A percentile compares a stretch with the other conserved stretches of the same genome.
Evolutionary conservation across 2,888 invertebrate genomes (phyloP).

Genomic region (Cyclophora punctaria): DNA sequence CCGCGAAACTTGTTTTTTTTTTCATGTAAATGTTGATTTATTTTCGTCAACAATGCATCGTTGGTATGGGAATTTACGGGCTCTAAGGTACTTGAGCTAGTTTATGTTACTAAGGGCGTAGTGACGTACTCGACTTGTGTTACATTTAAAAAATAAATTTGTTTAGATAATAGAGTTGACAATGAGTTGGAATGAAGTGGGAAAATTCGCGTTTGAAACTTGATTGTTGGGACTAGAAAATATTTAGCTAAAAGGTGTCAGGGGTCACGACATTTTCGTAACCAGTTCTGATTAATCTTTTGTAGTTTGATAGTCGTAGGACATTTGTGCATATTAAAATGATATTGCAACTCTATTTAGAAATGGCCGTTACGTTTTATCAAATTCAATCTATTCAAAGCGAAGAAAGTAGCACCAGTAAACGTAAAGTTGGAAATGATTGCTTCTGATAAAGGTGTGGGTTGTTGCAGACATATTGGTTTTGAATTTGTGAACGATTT

Average conservation of each 20-base stretch:
- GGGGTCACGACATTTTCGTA: conserved; percentile 15
- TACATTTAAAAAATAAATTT: conserved; percentile 12
- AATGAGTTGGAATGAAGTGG: conserved; percentile 42
- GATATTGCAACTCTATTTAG: too few relatives aligned
- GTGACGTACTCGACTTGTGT: conserved; percentile 16
- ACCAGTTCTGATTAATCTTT: conserved; percentile 6
- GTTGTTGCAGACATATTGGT: too few relatives aligned
- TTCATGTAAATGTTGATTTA: conserved; percentile 69
- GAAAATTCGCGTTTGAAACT: conserved; percentile 38
- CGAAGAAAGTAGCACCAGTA: too few relatives aligned
- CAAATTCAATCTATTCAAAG: too few relatives aligned
- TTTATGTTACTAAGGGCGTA: conserved; percentile 37
- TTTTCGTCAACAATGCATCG: conserved; percentile 65
- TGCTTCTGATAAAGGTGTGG: too few relatives aligned
- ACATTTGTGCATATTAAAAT: too few relatives aligned
- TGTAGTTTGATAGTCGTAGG: too few relatives aligned
- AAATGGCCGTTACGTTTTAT: too few relatives aligned
- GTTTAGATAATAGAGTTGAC: conserved; percentile 34
- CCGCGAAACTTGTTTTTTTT: conserved; percentile 61
- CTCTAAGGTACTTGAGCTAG: conserved; percentile 33
- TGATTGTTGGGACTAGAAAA: conserved; percentile 32
- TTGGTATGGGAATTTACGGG: conserved; percentile 60
- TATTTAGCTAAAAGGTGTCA: conserved; percentile 36
- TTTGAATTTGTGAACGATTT: too few relatives aligned
- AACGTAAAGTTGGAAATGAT: too few relatives aligned